Evolutionary conservation across 1,140 invertebrate genomes (phyloP).

Genomic region (Mylabris phalerata): DNA sequence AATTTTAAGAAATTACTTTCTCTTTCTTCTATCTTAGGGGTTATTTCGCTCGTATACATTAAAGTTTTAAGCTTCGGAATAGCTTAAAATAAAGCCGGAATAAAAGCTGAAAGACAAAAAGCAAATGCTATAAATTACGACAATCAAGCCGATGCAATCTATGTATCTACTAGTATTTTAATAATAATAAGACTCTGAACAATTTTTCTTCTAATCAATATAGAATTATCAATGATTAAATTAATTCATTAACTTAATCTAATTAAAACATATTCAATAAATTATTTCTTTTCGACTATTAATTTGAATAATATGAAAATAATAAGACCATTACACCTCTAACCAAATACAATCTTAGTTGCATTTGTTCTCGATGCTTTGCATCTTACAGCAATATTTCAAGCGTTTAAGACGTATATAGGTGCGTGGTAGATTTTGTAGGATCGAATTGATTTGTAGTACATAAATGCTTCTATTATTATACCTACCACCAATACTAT

Average conservation of each 20-base stretch:
- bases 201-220: too few relatives aligned
- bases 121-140: constrained; percentile 27
- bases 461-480: constrained; percentile 19
- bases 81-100: constrained; percentile 28
- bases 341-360: too few relatives aligned
- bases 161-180: too few relatives aligned
- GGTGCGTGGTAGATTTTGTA: constrained; percentile 18
- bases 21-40: constrained; percentile 20
- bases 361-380: neutral
- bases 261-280: neutral
- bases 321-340: too few relatives aligned
- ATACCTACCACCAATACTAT: too few relatives aligned
- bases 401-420: constrained; percentile 18
- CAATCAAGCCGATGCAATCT: constrained; percentile 11
- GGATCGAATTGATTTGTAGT: constrained; percentile 28
- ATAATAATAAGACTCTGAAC: too few relatives aligned
- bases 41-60: constrained; percentile 28
- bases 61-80: constrained; percentile 26
- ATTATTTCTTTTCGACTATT: too few relatives aligned
- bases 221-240: too few relatives aligned
- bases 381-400: constrained; percentile 27
- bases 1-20: constrained; percentile 32
- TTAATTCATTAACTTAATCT: neutral
- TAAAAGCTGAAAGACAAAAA: constrained; percentile 22
- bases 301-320: too few relatives aligned